A percentile compares a stretch with the other conserved stretches of the same genome.
These are phyloP conservation scores for Lemur catta DNA, from an alignment of 2,797 vertebrate genomes.

Conservation along the genomic window DNA sequence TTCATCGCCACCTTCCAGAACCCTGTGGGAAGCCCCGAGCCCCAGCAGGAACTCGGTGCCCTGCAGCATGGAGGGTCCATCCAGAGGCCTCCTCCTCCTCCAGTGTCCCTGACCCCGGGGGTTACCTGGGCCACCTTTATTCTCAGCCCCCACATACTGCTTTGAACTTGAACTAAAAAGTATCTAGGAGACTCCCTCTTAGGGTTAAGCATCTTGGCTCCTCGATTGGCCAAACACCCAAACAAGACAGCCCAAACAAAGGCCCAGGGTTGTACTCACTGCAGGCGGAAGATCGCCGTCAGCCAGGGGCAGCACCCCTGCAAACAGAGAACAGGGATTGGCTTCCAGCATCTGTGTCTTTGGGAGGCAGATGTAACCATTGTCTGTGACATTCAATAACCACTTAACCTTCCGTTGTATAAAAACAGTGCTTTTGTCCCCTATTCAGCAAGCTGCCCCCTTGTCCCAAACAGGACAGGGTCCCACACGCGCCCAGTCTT, in stretches of 20 bases:
- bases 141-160: neutral
- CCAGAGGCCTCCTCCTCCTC: neutral
- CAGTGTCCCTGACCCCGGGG: neutral
- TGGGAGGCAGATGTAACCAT: neutral
- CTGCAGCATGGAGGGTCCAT: neutral
- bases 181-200: neutral
- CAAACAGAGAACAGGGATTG: constrained; percentile 64
- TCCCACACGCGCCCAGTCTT: neutral
- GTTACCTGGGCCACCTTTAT: neutral
- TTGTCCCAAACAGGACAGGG: neutral
- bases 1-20: neutral
- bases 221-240: neutral
- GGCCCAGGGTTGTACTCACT: constrained; percentile 87
- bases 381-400: neutral
- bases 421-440: constrained; percentile 1
- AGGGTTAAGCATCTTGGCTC: neutral
- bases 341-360: neutral
- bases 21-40: neutral
- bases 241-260: neutral
- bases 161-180: neutral
- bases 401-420: neutral
- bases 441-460: neutral
- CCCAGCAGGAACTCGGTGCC: neutral
- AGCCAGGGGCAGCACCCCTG: constrained; percentile 95
- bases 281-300: constrained; percentile 90